phyloP scores from a whole-genome alignment of 2,113 vertebrate species.

The Axis porcinus region DNA sequence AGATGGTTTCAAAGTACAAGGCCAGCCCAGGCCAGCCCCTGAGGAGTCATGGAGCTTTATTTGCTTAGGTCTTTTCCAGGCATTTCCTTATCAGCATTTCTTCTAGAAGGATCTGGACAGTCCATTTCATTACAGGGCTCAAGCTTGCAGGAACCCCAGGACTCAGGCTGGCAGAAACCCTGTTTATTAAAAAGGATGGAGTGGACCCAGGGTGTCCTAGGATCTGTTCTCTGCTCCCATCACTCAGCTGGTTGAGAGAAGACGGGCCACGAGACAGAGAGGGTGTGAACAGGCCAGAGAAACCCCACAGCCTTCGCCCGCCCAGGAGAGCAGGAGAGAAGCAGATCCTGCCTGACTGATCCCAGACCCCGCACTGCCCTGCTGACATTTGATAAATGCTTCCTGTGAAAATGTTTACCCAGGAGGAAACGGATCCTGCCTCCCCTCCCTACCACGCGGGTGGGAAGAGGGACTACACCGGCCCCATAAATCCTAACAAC shows the following conservation, averaged over 20 bases:
- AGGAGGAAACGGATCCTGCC: constrained; percentile 69
- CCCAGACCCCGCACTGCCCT: constrained; percentile 35
- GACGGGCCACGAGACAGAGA: neutral
- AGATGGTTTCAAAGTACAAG: neutral
- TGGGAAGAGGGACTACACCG: neutral
- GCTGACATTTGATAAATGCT: constrained; percentile 74
- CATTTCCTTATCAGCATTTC: constrained; percentile 8
- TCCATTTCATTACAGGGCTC: neutral
- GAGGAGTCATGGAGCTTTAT: fast-evolving
- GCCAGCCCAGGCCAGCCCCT: neutral
- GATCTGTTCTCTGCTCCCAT: neutral
- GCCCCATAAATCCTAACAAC: neutral
- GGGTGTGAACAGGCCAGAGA: neutral
- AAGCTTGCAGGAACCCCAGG: neutral
- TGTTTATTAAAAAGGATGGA: neutral
- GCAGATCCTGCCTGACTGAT: constrained; percentile 36
- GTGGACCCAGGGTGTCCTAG: neutral
- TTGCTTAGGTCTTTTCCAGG: neutral
- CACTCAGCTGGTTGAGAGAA: neutral
- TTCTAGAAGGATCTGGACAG: neutral
- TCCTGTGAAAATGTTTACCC: constrained; percentile 76
- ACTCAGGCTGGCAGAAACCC: neutral
- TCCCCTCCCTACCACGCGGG: constrained; percentile 48
- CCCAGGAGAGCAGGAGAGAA: neutral
- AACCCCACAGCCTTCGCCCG: neutral